These are phyloP conservation scores for Pegoplata infirma DNA, from an alignment of 2,888 invertebrate genomes.

Conservation along the genomic window DNA sequence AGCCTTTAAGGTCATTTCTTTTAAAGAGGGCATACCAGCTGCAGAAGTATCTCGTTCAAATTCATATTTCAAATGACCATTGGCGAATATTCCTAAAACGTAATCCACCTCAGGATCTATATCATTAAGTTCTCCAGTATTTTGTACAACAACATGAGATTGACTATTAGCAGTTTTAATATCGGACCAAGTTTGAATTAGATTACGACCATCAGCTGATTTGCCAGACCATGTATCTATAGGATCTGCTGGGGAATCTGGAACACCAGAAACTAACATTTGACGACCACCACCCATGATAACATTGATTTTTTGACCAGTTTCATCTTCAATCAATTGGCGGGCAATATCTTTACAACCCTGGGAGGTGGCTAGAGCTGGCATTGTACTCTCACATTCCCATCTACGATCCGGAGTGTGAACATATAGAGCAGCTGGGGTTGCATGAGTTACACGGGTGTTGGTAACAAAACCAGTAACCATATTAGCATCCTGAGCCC, in stretches of 20 bases:
- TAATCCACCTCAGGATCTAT: conserved; percentile 85
- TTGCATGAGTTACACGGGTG: conserved; percentile 92
- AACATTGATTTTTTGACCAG: conserved; percentile 81
- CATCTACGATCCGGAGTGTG: conserved; percentile 86
- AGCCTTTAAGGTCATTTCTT: conserved; percentile 88
- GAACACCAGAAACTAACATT: conserved; percentile 82
- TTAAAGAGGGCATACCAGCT: conserved; percentile 86
- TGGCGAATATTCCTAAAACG: conserved; percentile 89
- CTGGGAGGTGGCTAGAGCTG: conserved; percentile 77
- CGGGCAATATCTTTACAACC: conserved; percentile 90
- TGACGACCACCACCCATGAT: conserved; percentile 93
- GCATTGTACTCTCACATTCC: conserved; percentile 88
- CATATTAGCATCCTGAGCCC: conserved; percentile 88
- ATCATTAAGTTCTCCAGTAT: conserved; percentile 82
- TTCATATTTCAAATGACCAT: conserved; percentile 87
- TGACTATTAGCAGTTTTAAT: conserved; percentile 80
- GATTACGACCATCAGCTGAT: conserved; percentile 86
- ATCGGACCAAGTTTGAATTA: conserved; percentile 84
- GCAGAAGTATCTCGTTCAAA: conserved; percentile 83
- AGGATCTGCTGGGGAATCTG: conserved; percentile 80
- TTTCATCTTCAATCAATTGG: conserved; percentile 88
- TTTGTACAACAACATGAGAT: conserved; percentile 82
- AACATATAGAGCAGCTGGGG: conserved; percentile 89
- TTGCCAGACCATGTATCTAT: conserved; percentile 83
- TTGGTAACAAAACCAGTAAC: conserved; percentile 93